These are phyloP conservation scores for Ataeniobius toweri DNA, from an alignment of 2,797 vertebrate genomes.

Conservation along the genomic window DNA sequence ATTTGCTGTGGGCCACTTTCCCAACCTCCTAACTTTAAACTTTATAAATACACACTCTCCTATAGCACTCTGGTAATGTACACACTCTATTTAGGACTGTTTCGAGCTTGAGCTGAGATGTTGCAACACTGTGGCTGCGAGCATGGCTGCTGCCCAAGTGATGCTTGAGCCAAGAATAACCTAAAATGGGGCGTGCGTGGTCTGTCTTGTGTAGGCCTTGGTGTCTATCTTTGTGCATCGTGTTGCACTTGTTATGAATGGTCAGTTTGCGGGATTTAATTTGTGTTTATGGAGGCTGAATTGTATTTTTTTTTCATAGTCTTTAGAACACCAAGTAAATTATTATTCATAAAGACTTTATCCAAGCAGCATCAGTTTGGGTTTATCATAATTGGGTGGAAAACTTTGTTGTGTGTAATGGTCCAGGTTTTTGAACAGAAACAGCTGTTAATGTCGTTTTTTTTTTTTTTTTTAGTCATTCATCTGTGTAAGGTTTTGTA, in stretches of 20 bases:
- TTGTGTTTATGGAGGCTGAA: slow-evolving; percentile 20
- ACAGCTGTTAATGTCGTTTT: slow-evolving; percentile 18
- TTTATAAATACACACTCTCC: slow-evolving; percentile 47
- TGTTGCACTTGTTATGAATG: slow-evolving; percentile 44
- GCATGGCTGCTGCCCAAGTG: slow-evolving; percentile 30
- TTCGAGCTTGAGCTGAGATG: slow-evolving; percentile 49
- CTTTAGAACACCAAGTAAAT: slow-evolving; percentile 33
- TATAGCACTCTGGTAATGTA: slow-evolving; percentile 44
- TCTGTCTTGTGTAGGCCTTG: slow-evolving; percentile 33
- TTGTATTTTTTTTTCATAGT: slow-evolving; percentile 37
- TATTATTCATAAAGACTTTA: slow-evolving; percentile 36
- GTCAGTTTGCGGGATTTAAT: slow-evolving; percentile 5
- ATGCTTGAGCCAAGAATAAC: slow-evolving; percentile 51
- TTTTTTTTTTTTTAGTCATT: slow-evolving; percentile 17
- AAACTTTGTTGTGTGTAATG: slow-evolving; percentile 28
- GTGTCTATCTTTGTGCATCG: slow-evolving; percentile 43
- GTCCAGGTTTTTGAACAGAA: slow-evolving; percentile 32
- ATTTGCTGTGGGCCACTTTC: slow-evolving; percentile 22
- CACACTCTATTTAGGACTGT: slow-evolving; percentile 49
- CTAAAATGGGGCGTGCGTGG: slow-evolving; percentile 24
- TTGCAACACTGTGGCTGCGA: slow-evolving; percentile 34
- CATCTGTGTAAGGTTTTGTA: neutral
- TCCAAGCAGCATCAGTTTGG: slow-evolving; percentile 23
- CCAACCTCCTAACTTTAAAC: slow-evolving; percentile 29
- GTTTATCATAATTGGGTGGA: slow-evolving; percentile 17